A percentile compares a stretch with the other conserved stretches of the same genome.
Conservation (phyloP, 2,113 vertebrate genomes). For the Megaleporinus macrocephalus region DNA sequence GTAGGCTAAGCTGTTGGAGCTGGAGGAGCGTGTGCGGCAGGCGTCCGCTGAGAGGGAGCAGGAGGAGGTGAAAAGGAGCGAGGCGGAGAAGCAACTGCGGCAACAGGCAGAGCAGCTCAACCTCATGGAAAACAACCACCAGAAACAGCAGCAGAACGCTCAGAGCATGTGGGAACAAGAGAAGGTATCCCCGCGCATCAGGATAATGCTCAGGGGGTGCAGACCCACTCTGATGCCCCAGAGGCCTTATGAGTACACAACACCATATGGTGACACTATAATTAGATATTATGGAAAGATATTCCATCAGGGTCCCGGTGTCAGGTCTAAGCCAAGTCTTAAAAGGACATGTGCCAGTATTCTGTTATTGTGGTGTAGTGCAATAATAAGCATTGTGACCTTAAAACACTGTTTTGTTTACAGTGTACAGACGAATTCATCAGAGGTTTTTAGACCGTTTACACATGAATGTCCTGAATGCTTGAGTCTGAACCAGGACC, state of each 20-base stretch:
- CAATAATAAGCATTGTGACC: too few species aligned
- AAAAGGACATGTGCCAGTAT: background rate
- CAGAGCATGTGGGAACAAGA: conserved; percentile 82
- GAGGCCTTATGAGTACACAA: background rate
- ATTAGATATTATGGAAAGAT: background rate
- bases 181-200: conserved; percentile 75
- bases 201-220: background rate
- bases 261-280: background rate
- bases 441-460: too few species aligned
- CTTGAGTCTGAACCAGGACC: too few species aligned
- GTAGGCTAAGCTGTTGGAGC: conserved; percentile 85
- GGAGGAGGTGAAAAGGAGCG: conserved; percentile 86
- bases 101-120: conserved; percentile 84
- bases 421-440: too few species aligned
- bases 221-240: too few species aligned
- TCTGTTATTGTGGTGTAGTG: too few species aligned
- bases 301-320: background rate
- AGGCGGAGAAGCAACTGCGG: conserved; percentile 86
- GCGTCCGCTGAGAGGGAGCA: conserved; percentile 79
- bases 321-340: background rate
- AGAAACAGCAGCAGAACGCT: conserved; percentile 81
- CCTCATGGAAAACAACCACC: conserved; percentile 82
- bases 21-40: conserved; percentile 85
- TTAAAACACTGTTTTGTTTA: too few species aligned
- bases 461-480: too few species aligned